These are phyloP conservation scores for Esox lucius DNA, from an alignment of 2,797 vertebrate genomes.

Conservation along the genomic window DNA sequence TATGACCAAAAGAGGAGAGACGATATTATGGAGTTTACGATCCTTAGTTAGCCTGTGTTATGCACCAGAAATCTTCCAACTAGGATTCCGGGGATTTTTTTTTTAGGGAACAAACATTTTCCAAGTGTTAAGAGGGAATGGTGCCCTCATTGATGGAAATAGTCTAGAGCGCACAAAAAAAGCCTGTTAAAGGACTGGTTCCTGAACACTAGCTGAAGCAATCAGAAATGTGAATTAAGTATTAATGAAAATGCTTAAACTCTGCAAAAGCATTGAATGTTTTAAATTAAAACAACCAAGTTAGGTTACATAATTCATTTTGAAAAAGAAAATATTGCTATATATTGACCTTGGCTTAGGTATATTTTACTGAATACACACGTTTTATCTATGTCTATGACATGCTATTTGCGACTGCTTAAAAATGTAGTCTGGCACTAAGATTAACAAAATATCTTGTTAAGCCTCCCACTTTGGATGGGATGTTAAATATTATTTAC, in stretches of 20 bases:
- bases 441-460: too few species aligned
- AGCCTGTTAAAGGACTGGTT: neutral
- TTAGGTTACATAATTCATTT: neutral
- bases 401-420: neutral
- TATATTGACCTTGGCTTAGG: neutral
- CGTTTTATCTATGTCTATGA: neutral
- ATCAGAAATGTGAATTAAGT: conserved; percentile 6
- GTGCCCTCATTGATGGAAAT: neutral
- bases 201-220: neutral
- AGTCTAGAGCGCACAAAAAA: neutral
- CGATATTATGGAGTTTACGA: neutral
- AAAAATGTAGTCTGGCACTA: too few species aligned
- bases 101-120: too few species aligned
- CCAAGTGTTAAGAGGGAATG: neutral
- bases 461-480: too few species aligned
- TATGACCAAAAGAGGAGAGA: neutral
- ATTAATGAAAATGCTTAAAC: neutral
- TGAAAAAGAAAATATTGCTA: neutral
- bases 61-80: neutral
- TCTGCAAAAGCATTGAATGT: neutral
- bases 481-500: too few species aligned
- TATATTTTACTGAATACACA: neutral
- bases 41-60: neutral
- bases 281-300: neutral
- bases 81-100: too few species aligned